Percentiles rank a stretch among this genome's conserved stretches.
Evolutionary conservation across 2,888 invertebrate genomes (phyloP).

Genomic region (Drosophila conformis): DNA sequence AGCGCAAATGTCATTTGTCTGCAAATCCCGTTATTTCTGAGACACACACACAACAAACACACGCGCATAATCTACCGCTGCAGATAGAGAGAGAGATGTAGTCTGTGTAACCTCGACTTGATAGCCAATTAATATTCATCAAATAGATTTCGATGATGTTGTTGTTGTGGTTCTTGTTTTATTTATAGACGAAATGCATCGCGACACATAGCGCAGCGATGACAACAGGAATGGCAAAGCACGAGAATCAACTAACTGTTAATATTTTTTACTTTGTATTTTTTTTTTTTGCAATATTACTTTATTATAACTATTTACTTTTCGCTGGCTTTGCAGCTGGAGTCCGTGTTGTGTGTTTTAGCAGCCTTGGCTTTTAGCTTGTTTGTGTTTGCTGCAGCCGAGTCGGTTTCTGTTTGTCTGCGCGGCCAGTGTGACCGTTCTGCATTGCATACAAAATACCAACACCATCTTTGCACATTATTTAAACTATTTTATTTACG

Average conservation of each 20-base stretch:
- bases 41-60: slow-evolving; percentile 35
- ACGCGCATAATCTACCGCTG: slow-evolving; percentile 6
- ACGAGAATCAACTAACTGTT: not conserved
- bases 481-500: slow-evolving; percentile 14
- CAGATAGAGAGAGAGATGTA: slow-evolving; percentile 21
- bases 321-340: slow-evolving; percentile 27
- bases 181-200: slow-evolving; percentile 60
- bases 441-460: slow-evolving; percentile 7
- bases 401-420: slow-evolving; percentile 60
- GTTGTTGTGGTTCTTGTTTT: slow-evolving; percentile 43
- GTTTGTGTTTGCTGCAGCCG: slow-evolving; percentile 59
- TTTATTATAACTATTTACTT: slow-evolving; percentile 13
- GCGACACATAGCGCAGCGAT: slow-evolving; percentile 32
- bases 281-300: slow-evolving; percentile 16
- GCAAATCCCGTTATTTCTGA: slow-evolving; percentile 70
- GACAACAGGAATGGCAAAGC: slow-evolving; percentile 5
- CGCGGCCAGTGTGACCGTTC: slow-evolving; percentile 49
- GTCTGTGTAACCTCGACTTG: slow-evolving; percentile 62
- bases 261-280: not conserved
- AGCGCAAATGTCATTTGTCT: slow-evolving; percentile 59
- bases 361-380: slow-evolving; percentile 47
- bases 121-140: slow-evolving; percentile 76
- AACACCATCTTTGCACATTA: not conserved
- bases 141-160: slow-evolving; percentile 64
- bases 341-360: slow-evolving; percentile 14